These are phyloP conservation scores for Phylloscopus collybita DNA, from an alignment of 2,797 vertebrate species.

Conservation along the genomic window DNA sequence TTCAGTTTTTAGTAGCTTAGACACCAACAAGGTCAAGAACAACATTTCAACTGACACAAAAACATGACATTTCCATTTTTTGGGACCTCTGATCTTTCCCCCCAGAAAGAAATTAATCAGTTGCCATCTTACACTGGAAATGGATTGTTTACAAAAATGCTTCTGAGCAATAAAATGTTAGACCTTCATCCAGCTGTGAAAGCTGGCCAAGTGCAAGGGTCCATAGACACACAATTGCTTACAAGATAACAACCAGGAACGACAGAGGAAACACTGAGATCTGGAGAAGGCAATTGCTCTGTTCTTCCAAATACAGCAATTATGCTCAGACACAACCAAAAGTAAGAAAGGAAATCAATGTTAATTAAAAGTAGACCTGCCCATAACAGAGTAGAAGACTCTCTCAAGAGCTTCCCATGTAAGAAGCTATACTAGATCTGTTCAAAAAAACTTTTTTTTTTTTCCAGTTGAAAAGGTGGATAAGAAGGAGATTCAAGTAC, in stretches of 20 bases:
- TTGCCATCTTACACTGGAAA: not conserved
- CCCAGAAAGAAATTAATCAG: not conserved
- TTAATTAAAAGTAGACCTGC: not conserved
- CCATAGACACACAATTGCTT: not conserved
- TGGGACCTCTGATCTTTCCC: not conserved
- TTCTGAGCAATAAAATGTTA: not conserved
- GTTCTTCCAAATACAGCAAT: not conserved
- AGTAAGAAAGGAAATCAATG: not conserved
- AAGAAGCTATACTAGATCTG: not conserved
- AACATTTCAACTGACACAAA: not conserved
- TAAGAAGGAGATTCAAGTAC: not conserved
- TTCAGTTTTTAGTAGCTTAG: not conserved
- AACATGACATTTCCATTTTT: not conserved
- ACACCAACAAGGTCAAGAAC: not conserved
- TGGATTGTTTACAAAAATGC: not conserved
- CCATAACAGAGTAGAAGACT: not conserved
- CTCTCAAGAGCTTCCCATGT: not conserved
- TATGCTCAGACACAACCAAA: not conserved
- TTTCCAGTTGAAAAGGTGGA: not conserved
- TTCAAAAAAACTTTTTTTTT: not conserved
- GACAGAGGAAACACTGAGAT: not conserved
- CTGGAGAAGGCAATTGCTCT: not conserved
- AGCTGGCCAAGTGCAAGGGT: not conserved
- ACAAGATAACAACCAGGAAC: not conserved
- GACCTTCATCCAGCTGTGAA: not conserved